A percentile compares a stretch with the other conserved stretches of the same genome.
Conservation (phyloP, 2,113 vertebrate genomes). For the Sapajus apella region DNA sequence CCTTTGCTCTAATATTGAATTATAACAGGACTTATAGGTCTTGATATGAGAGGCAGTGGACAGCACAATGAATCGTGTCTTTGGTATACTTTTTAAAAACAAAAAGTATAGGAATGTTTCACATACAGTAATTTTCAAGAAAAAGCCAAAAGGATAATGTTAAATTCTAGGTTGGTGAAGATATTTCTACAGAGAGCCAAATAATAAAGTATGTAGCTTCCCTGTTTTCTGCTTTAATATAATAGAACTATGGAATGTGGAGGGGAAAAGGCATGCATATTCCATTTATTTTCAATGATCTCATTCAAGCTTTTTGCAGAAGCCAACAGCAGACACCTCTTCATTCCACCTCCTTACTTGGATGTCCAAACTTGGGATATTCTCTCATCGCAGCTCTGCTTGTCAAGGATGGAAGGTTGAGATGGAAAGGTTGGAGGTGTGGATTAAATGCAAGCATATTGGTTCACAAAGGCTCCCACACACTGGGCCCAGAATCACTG, state of each 20-base stretch:
- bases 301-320: neutral
- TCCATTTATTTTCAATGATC: neutral
- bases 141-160: neutral
- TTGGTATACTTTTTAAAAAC: neutral
- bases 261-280: neutral
- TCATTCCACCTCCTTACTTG: neutral
- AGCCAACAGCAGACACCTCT: neutral
- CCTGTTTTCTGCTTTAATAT: neutral
- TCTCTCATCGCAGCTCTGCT: neutral
- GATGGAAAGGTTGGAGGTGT: neutral
- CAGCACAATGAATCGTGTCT: neutral
- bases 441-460: neutral
- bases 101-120: neutral
- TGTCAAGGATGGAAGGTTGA: neutral
- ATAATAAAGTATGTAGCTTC: neutral
- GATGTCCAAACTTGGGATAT: neutral
- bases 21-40: neutral
- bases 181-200: neutral
- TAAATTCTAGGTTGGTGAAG: neutral
- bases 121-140: neutral
- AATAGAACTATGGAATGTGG: neutral
- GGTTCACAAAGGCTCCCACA: neutral
- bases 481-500: neutral
- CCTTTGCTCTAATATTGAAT: neutral
- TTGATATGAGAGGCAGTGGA: neutral